Base-by-base conservation (phyloP, 2,888 invertebrate species). In the Eupithecia dodoneata region DNA sequence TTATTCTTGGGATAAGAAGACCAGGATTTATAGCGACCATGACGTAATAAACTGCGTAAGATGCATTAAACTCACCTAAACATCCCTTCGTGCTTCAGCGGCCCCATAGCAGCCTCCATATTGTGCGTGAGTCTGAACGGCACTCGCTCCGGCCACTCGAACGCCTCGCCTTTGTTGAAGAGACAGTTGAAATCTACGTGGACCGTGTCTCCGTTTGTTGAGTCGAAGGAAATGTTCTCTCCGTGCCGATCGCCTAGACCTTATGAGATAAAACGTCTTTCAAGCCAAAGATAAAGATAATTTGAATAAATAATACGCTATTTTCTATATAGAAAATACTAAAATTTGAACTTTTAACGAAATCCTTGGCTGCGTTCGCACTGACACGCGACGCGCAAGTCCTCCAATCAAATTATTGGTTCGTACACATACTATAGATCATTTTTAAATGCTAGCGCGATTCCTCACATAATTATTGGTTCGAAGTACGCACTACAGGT, bases 111-210 rank as follows among this genome's bases (percentile, higher is more conserved):
- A 65, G 98, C 97, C 59, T 98, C 97, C 98, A 99, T 99, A 88
- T 99, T 99, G 80, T 98, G 99, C 0, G 99, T 99, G 74, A 99
- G 95, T 0, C 99, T 96, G 92, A 99, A 99, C 0, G 98, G 98
- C 15, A 98, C 98, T 75, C 97, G 92, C 91, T 99, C 98, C 0
- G 99, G 98, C 96, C 97, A 98, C 73, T 97, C 97, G 88, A 99
- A 98, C 0, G 96, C 95, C 90, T 98, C 98, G 90, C 98, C 97
- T 95, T 97, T 98, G 92, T 99, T 99, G 92, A 99, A 99, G 18
- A 99, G 95, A 88, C 99, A 99, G 92, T 99, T 99, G 91, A 99
- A 99, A 92, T 99, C 99, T 0, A 99, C 99, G 90, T 99, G 99
- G 0, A 99, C 98, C 0, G 97, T 97, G 89, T 99, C 99, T 0